A percentile compares a stretch with the other conserved stretches of the same genome.
phyloP scores from a whole-genome alignment of 2,888 invertebrate genomes.

The Desoria tigrina region DNA sequence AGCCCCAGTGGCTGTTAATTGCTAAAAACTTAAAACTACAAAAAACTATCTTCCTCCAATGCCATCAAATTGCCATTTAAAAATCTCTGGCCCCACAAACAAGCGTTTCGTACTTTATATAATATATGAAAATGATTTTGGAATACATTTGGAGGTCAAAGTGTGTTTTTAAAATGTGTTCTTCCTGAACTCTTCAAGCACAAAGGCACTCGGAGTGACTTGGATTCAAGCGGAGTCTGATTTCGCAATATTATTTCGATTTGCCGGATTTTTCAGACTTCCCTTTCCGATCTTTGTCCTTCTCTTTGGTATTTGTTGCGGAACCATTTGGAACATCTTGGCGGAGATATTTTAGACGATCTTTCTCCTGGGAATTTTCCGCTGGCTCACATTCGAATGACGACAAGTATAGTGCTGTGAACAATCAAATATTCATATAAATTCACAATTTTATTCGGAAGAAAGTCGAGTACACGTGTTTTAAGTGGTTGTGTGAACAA shows the following conservation, averaged over 20 bases:
- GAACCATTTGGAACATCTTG: constrained; percentile 35
- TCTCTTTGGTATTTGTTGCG: constrained; percentile 24
- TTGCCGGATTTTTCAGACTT: constrained; percentile 15
- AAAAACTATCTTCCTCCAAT: too few species aligned
- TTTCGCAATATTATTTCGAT: not conserved
- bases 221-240: not conserved
- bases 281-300: constrained; percentile 16
- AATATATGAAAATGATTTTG: too few species aligned
- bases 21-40: too few species aligned
- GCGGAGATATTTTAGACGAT: constrained; percentile 50
- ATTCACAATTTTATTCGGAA: not conserved
- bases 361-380: constrained; percentile 53
- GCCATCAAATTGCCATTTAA: too few species aligned
- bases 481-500: too few species aligned
- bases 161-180: too few species aligned
- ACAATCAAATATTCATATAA: constrained; percentile 9
- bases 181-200: too few species aligned
- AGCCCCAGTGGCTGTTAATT: too few species aligned
- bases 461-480: too few species aligned
- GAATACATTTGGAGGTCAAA: too few species aligned
- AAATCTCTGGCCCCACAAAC: too few species aligned
- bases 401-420: constrained; percentile 50
- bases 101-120: too few species aligned
- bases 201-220: not conserved
- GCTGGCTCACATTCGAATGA: constrained; percentile 53